These are phyloP conservation scores for Erebia palarica DNA, from an alignment of 2,888 invertebrate genomes.

Conservation along the genomic window DNA sequence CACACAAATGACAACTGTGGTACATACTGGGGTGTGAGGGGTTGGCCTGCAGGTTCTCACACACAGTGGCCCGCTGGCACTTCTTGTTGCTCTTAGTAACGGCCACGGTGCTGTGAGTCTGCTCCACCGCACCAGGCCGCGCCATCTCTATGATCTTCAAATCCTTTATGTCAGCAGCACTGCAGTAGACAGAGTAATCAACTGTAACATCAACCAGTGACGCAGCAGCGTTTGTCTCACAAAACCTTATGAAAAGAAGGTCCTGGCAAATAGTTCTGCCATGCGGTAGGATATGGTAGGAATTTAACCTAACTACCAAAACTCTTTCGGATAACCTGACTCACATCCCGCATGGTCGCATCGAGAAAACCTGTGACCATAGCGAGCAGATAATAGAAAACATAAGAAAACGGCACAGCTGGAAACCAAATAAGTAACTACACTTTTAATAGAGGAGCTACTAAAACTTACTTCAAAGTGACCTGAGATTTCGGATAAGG, in stretches of 20 bases:
- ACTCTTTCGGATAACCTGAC: too few relatives aligned
- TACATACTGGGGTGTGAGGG: constrained; percentile 55
- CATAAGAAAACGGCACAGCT: too few relatives aligned
- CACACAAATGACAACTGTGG: neutral
- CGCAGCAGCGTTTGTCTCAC: neutral
- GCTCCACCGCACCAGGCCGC: constrained; percentile 66
- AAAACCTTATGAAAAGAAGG: too few relatives aligned
- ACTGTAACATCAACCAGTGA: neutral
- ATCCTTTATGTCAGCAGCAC: constrained; percentile 88
- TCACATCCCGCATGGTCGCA: too few relatives aligned
- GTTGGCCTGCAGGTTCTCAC: constrained; percentile 68
- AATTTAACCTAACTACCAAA: too few relatives aligned
- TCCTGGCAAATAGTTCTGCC: too few relatives aligned
- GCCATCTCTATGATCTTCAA: constrained; percentile 88
- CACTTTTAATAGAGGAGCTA: neutral
- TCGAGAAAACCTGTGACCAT: too few relatives aligned
- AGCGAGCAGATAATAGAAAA: too few relatives aligned
- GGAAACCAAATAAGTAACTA: neutral
- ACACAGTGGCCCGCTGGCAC: constrained; percentile 63
- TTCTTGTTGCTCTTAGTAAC: constrained; percentile 63
- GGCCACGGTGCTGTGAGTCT: constrained; percentile 69
- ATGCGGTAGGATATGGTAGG: too few relatives aligned
- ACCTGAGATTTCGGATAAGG: constrained; percentile 77
- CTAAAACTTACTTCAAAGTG: constrained; percentile 70
- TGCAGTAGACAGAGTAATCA: constrained; percentile 51